Evolutionary conservation across 37 sponge, comb jelly and placozoan genomes (phyloP).

Genomic region (Ephydatia muelleri): DNA sequence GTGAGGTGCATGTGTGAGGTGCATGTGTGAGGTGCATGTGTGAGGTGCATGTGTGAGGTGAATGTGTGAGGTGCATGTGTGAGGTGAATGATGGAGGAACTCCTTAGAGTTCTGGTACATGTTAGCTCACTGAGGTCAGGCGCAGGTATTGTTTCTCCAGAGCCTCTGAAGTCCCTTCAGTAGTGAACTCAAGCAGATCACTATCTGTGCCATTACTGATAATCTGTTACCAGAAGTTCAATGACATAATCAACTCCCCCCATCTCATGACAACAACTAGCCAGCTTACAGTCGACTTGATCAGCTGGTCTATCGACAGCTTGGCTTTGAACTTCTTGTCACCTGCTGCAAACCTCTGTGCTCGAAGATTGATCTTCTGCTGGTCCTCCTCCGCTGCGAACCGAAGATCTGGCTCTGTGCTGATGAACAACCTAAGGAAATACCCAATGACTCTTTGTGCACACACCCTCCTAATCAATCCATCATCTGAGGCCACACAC

Average conservation of each 20-base stretch:
- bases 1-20: too few species aligned
- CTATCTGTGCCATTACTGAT: slow-evolving; percentile 54
- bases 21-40: too few species aligned
- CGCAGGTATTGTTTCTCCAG: slow-evolving; percentile 97
- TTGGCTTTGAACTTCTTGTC: slow-evolving; percentile 52
- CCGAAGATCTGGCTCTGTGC: slow-evolving; percentile 11
- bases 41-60: too few species aligned
- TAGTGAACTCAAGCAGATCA: slow-evolving; percentile 47
- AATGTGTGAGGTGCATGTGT: too few species aligned
- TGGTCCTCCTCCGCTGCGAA: slow-evolving; percentile 31
- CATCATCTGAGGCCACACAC: background rate
- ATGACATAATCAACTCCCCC: background rate
- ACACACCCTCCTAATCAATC: background rate
- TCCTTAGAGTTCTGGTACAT: too few species aligned
- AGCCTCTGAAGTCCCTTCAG: slow-evolving; percentile 84
- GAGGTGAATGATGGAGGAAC: too few species aligned
- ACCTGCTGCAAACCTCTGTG: slow-evolving; percentile 53
- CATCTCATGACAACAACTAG: background rate
- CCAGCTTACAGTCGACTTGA: slow-evolving; percentile 44
- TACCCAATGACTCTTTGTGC: background rate
- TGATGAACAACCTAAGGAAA: slow-evolving; percentile 42
- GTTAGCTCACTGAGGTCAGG: slow-evolving; percentile 86
- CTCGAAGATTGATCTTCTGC: slow-evolving; percentile 46
- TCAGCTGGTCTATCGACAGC: slow-evolving; percentile 56
- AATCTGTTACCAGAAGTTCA: slow-evolving; percentile 12